phyloP scores from a whole-genome alignment of 1,140 invertebrate genomes.

The Leptinotarsa defecta region DNA sequence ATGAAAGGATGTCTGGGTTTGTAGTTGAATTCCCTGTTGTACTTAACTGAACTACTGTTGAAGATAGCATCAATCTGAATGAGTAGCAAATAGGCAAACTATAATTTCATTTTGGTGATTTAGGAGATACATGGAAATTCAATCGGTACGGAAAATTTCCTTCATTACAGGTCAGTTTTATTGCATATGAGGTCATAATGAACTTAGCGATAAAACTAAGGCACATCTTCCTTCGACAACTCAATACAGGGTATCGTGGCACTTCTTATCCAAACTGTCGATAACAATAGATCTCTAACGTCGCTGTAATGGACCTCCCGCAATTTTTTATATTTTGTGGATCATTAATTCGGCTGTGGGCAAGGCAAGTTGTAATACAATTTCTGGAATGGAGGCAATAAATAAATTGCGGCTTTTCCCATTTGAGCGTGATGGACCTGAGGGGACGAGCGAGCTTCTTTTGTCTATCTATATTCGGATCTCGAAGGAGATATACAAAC shows the following conservation, averaged over 20 bases:
- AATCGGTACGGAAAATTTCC: too few species aligned
- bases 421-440: conserved; percentile 38
- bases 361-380: conserved; percentile 28
- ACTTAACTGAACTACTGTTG: too few species aligned
- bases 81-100: too few species aligned
- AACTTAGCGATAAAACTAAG: neutral
- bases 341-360: conserved; percentile 21
- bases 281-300: neutral
- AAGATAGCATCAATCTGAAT: too few species aligned
- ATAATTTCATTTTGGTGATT: too few species aligned
- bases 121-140: too few species aligned
- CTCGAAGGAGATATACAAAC: conserved; percentile 39
- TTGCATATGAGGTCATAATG: neutral
- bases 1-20: too few species aligned
- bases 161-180: neutral
- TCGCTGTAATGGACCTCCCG: neutral
- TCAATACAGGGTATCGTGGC: neutral
- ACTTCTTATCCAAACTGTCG: neutral
- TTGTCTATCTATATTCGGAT: conserved; percentile 39
- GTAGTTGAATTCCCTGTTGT: too few species aligned
- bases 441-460: conserved; percentile 23
- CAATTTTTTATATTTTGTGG: conserved; percentile 20
- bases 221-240: neutral
- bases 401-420: conserved; percentile 38
- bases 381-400: conserved; percentile 35